Percentiles rank a stretch among this genome's conserved stretches.
These are phyloP conservation scores for Champsocephalus esox DNA, from an alignment of 2,797 vertebrate species.

Conservation along the genomic window DNA sequence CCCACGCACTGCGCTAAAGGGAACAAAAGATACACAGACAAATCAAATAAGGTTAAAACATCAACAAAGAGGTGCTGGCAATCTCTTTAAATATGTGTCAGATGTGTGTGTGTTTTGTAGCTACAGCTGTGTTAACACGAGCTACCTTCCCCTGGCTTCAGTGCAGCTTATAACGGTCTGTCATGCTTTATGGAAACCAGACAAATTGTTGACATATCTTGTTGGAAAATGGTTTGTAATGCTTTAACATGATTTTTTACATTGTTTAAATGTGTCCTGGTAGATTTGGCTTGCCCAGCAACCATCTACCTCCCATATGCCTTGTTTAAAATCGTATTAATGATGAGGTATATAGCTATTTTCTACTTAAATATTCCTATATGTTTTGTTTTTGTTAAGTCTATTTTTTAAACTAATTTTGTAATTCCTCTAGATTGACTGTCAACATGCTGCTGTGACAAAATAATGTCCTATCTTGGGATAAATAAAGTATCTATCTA, in stretches of 20 bases:
- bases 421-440: too few species aligned
- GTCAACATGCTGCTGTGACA: too few species aligned
- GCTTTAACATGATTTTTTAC: rapidly evolving
- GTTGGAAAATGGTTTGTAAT: rapidly evolving
- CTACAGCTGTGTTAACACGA: too few species aligned
- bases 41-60: rapidly evolving
- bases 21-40: constrained; percentile 5
- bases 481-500: too few species aligned
- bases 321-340: rapidly evolving
- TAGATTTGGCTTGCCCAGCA: background rate
- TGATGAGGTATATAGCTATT: too few species aligned
- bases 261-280: rapidly evolving
- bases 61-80: rapidly evolving
- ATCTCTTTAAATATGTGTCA: rapidly evolving
- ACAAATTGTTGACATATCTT: rapidly evolving
- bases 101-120: rapidly evolving
- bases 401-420: too few species aligned
- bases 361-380: too few species aligned
- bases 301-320: rapidly evolving
- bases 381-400: too few species aligned
- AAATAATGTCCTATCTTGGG: too few species aligned
- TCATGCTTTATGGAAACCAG: rapidly evolving
- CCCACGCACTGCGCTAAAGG: constrained; percentile 17
- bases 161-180: rapidly evolving
- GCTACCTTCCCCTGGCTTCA: too few species aligned